phyloP scores from a whole-genome alignment of 2,113 vertebrate species.

The Boulengeromyrus knoepffleri region DNA sequence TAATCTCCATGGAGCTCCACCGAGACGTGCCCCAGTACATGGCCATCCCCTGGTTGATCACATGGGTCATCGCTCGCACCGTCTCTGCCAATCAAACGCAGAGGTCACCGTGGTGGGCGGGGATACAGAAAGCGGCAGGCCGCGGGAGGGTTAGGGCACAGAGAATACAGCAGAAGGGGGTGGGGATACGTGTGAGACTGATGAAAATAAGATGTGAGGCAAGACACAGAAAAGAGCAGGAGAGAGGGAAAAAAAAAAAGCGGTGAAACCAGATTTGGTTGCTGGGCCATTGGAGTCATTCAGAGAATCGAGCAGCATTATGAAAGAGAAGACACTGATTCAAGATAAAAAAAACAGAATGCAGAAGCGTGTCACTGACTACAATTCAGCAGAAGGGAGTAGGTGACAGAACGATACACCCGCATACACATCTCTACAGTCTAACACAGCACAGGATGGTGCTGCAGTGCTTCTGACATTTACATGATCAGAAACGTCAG shows the following conservation, averaged over 20 bases:
- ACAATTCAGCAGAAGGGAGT: not conserved
- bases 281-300: not conserved
- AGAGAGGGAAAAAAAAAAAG: not conserved
- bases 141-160: not conserved
- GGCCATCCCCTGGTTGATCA: slow-evolving; percentile 64
- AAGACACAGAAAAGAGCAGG: not conserved
- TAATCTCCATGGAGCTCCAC: slow-evolving; percentile 64
- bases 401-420: not conserved
- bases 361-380: not conserved
- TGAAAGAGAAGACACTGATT: not conserved
- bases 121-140: not conserved
- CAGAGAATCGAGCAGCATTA: not conserved
- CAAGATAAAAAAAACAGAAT: not conserved
- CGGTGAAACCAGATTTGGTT: not conserved
- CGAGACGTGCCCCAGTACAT: slow-evolving; percentile 67
- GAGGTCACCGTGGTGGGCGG: not conserved
- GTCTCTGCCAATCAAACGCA: slow-evolving; percentile 48
- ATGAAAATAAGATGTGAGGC: not conserved
- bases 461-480: not conserved
- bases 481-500: not conserved
- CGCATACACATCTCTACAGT: slow-evolving; percentile 13
- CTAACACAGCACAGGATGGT: slow-evolving; percentile 11
- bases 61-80: slow-evolving; percentile 63
- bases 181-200: not conserved
- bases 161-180: not conserved